Evolutionary conservation across 2,797 vertebrate genomes (phyloP), one percentile per base, ranked within the genome.

Genomic region (Oophaga sylvatica): DNA sequence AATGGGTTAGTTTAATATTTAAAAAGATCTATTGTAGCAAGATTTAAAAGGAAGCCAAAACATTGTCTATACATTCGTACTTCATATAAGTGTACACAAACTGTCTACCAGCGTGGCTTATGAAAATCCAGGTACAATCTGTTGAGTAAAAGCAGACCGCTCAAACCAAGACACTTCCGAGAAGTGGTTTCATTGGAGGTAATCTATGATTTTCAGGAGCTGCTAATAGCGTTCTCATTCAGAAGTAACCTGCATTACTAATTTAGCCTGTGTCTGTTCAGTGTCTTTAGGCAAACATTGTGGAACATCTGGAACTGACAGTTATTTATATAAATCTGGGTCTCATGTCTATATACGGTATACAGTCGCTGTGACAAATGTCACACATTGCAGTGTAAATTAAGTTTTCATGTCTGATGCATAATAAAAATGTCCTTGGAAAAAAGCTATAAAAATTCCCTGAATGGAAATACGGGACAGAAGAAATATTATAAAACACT

Each of bases 201-300:
- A 62, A 59, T 75, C 19, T 87, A 31, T 62, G 68, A 6, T n/a
- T 59, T 87, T 76, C 86, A 81, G 59, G 60, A 82, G 71, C 70
- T 77, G 19, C 60, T 78, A 78, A 87, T 77, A 77, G 67, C 80
- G 65, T 75, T 84, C 56, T 70, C 48, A 77, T 77, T 16, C 9
- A 75, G 56, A 53, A 41, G 8, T 60, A 83, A 84, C 82, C 45
- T 77, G 87, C 45, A 12, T 22, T 53, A 56, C 41, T 82, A 57
- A 75, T 84, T 65, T 76, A n/a, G 29, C 22, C 16, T 35, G 41
- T 41, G 48, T 76, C 87, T 88, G 87, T 88, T 88, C 26, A 85
- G 59, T 88, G 48, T 88, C 83, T 82, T 81, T n/a, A 76, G 57
- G 31, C 45, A 88, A 87, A 78, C 80, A 79, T 79, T 67, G 56